These are phyloP conservation scores for Lomographa bimaculata DNA, from an alignment of 2,888 invertebrate genomes.

Conservation along the genomic window DNA sequence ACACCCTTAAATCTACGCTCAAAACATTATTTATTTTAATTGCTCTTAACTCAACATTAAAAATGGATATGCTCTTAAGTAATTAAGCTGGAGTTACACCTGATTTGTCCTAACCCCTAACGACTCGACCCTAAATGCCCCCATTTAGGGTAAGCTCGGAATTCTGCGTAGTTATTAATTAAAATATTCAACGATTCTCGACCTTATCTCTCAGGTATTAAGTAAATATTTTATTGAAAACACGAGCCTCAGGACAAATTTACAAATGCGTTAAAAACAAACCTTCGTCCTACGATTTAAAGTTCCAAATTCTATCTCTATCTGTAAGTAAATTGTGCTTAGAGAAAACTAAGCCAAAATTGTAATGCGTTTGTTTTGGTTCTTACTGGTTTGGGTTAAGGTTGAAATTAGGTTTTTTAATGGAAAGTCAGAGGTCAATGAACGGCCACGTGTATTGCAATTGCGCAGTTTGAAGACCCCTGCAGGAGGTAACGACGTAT, in stretches of 20 bases:
- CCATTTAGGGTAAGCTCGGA: too few relatives aligned
- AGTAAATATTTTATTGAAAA: conserved; percentile 9
- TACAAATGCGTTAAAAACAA: conserved; percentile 30
- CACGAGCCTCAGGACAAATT: conserved; percentile 18
- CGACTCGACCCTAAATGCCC: conserved; percentile 5
- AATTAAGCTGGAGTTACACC: conserved; percentile 22
- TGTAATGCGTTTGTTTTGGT: conserved; percentile 39
- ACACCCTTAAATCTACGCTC: too few relatives aligned
- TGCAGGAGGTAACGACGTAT: conserved; percentile 68
- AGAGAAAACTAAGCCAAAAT: conserved; percentile 9
- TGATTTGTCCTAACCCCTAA: conserved; percentile 21
- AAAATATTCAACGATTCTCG: conserved; percentile 7
- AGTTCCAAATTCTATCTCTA: conserved; percentile 9
- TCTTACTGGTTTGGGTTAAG: conserved; percentile 30
- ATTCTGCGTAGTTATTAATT: conserved; percentile 22
- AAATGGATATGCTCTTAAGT: conserved; percentile 17
- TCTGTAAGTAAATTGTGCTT: not conserved
- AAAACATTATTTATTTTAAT: conserved; percentile 11
- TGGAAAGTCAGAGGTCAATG: conserved; percentile 56
- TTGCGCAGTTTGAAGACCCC: conserved; percentile 76
- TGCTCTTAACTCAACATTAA: conserved; percentile 9
- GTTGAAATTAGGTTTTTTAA: conserved; percentile 18
- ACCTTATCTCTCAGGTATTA: conserved; percentile 17
- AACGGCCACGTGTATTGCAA: conserved; percentile 76
- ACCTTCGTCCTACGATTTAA: conserved; percentile 16